These are phyloP conservation scores for Pseudomyrmex flavicornis DNA, from an alignment of 1,140 invertebrate genomes.

Conservation along the genomic window DNA sequence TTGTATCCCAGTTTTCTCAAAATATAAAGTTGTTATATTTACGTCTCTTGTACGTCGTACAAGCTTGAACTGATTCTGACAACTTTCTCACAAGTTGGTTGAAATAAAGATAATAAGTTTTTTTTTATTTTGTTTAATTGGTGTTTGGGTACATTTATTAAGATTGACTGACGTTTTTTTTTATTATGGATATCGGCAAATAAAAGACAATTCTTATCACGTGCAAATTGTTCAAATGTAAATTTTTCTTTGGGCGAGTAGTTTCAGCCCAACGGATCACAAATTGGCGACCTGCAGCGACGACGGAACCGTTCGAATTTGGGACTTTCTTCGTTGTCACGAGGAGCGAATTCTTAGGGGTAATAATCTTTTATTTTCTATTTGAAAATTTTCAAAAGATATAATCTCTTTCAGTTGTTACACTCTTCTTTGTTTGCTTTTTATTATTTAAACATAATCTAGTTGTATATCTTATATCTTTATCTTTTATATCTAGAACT, in stretches of 20 bases:
- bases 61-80: slow-evolving; percentile 3
- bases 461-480: neutral
- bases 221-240: slow-evolving; percentile 69
- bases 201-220: slow-evolving; percentile 70
- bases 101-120: slow-evolving; percentile 3
- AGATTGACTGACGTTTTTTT: neutral
- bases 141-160: too few relatives aligned
- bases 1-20: slow-evolving; percentile 25
- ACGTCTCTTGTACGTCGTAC: too few relatives aligned
- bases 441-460: neutral
- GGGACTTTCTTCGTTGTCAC: slow-evolving; percentile 98
- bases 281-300: slow-evolving; percentile 99
- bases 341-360: slow-evolving; percentile 98
- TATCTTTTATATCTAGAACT: too few relatives aligned
- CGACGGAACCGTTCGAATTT: slow-evolving; percentile 98
- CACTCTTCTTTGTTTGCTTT: neutral
- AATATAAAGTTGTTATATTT: slow-evolving; percentile 16
- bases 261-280: slow-evolving; percentile 99
- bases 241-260: slow-evolving; percentile 86
- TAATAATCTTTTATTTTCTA: slow-evolving; percentile 78
- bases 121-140: neutral
- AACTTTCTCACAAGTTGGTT: neutral
- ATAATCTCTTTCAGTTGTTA: neutral
- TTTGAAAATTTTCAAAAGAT: neutral
- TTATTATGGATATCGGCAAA: slow-evolving; percentile 60